phyloP scores from a whole-genome alignment of 2,888 invertebrate species.

The Volucella bombylans region DNA sequence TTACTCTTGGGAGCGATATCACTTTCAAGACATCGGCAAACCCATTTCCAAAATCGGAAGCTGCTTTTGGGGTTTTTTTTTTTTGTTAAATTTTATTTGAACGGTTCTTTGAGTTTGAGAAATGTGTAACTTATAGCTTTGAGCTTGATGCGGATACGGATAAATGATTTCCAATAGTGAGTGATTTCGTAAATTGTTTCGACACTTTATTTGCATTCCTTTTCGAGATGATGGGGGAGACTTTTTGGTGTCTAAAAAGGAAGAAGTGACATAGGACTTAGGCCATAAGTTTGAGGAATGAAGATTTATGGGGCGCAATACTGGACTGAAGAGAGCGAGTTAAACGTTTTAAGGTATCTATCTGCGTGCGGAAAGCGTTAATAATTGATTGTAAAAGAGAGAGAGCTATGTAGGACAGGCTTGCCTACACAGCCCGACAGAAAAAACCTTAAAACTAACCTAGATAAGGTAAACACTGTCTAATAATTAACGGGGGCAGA shows the following conservation, averaged over 20 bases:
- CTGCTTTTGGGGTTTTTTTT: slow-evolving; percentile 11
- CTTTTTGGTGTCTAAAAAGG: slow-evolving; percentile 26
- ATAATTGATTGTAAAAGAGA: no score
- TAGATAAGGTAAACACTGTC: no score
- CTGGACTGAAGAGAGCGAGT: no score
- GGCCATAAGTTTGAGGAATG: no score
- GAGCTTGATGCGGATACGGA: slow-evolving; percentile 28
- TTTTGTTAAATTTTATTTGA: not conserved
- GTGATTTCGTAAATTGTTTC: slow-evolving; percentile 62
- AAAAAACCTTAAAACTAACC: no score
- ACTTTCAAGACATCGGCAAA: not conserved
- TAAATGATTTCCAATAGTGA: slow-evolving; percentile 61
- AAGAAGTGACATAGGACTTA: slow-evolving; percentile 12
- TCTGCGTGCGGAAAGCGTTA: no score
- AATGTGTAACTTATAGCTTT: slow-evolving; percentile 50
- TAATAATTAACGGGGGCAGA: no score
- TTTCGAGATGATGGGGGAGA: slow-evolving; percentile 3
- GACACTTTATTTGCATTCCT: slow-evolving; percentile 24
- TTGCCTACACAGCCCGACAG: no score
- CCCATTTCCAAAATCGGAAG: slow-evolving; percentile 36
- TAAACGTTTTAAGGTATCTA: no score
- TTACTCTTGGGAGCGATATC: slow-evolving; percentile 43
- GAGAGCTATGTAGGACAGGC: no score
- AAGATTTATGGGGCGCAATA: no score
- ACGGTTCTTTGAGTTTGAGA: slow-evolving; percentile 15